Base-by-base conservation (phyloP, 2,113 vertebrate species). In the Aptenodytes forsteri region DNA sequence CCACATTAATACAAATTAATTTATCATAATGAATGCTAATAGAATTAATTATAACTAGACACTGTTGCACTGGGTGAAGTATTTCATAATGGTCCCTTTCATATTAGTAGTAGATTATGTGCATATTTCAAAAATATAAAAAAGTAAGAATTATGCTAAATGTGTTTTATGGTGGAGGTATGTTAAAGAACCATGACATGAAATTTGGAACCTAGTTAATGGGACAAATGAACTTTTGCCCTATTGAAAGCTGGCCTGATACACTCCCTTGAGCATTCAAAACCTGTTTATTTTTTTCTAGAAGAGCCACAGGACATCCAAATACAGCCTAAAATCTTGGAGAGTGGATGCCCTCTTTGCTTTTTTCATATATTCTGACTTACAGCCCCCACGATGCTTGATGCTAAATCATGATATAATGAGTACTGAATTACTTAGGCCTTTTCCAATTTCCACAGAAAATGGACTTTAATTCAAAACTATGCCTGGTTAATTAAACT, bases 401-500 rank as follows among this genome's bases (percentile, higher is more conserved):
- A 95, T 67, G 91, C 66, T 94, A 96, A 98, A 95, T 96, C 93
- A 98, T 96, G 59, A 65, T 78, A 87, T 93, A 96, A 98, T 93
- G 90, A 97, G 73, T 91, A 71, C 85, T 95, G 91, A 98, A 97
- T 97, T 89, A 92, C 94, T 98, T 86, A 94, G 54, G 69, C 25
- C 89, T 98, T 98, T 98, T 97, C 95, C 97, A 97, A 98, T 98
- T 98, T 98, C 97, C 97, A 98, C 90, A 96, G 97, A 98, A 98
- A 98, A 98, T 98, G 97, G 97, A 98, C 97, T 98, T 98, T 98
- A 98, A 98, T 98, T 98, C 97, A 98, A 97, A 98, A 97, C 98
- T 97, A 96, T 97, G 97, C 84, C 96, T 97, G 93, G 94, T 91
- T 98, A 98, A 98, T 98, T 98, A 98, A 98, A 98, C 95, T 97